Conservation (phyloP, 92 coral and sea anemone species). For the Plumapathes pennacea region DNA sequence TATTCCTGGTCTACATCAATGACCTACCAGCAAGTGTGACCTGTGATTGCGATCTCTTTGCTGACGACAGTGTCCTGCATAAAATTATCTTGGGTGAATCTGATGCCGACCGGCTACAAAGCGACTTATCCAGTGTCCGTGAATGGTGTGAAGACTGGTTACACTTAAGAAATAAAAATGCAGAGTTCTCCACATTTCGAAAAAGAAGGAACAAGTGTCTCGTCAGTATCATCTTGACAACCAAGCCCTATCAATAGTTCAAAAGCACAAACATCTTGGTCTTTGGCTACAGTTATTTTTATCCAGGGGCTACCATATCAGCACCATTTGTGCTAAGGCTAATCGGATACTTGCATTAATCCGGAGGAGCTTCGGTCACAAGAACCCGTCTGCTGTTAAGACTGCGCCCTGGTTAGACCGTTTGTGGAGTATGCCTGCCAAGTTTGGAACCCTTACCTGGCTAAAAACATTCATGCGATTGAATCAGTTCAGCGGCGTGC, state of each 20-base stretch:
- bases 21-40: slow-evolving; percentile 13
- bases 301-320: slow-evolving; percentile 29
- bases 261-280: slow-evolving; percentile 36
- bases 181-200: no score
- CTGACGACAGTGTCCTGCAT: slow-evolving; percentile 45
- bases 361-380: slow-evolving; percentile 25
- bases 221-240: slow-evolving; percentile 13
- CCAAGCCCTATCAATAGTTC: slow-evolving; percentile 11
- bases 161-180: no score
- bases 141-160: slow-evolving; percentile 27
- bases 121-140: slow-evolving; percentile 8
- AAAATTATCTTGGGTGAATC: not conserved
- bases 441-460: slow-evolving; percentile 36
- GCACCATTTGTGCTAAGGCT: slow-evolving; percentile 20
- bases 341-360: slow-evolving; percentile 22
- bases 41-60: slow-evolving; percentile 29
- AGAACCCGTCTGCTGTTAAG: not conserved
- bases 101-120: slow-evolving; percentile 10
- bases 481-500: slow-evolving; percentile 45
- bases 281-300: slow-evolving; percentile 14
- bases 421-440: slow-evolving; percentile 20
- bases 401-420: slow-evolving; percentile 35
- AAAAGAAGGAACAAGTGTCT: slow-evolving; percentile 8
- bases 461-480: slow-evolving; percentile 6
- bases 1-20: slow-evolving; percentile 16